Evolutionary conservation across 2,888 invertebrate species (phyloP), one percentile per base, ranked within the genome.

Genomic region (Sminthurides aquaticus): DNA sequence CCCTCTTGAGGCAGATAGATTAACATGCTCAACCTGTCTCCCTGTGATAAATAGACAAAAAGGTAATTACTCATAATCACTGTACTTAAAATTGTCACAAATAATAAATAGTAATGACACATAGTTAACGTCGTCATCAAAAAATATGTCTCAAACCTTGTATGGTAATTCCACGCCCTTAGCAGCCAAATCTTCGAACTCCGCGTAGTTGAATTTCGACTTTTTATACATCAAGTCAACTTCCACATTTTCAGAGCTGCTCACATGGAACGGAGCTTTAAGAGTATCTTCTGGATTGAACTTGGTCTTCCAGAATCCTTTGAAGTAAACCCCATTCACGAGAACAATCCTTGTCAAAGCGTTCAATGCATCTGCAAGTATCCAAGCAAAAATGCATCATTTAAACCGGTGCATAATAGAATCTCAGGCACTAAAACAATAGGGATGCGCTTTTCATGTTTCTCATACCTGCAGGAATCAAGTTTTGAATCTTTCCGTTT

Each of bases 1-100:
- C 61, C 65, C 56, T 84, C 80, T 57, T 85, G 82, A 0, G 92
- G 92, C 66, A 91, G 78, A 60, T 91, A 80, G 20, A 92, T 82
- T 0, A 91, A 76, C 88, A 92, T 86, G 70, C 86, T 86, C 11
- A 89, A 79, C 63, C 87, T 82, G 0, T 83, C 81, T 55, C 86
- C 85, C 80, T 81, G 64, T 11, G 75, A 70, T n/a, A 43, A 48
- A 48, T 34, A 29, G 28, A 59, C 18, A 43, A 43, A 8, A 43
- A 18, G 43, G 18, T 43, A 43, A 43, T 8, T n/a, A n/a, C n/a
- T n/a, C n/a, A n/a, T n/a, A n/a, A n/a, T n/a, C n/a, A n/a, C n/a
- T n/a, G n/a, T n/a, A n/a, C n/a, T n/a, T 11, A 43, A 20, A 15
- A 28, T 57, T 8, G 18, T 8, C 57, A 25, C 57, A 26, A 5